phyloP scores from a whole-genome alignment of 2,888 invertebrate genomes.

The Xylota sylvarum region DNA sequence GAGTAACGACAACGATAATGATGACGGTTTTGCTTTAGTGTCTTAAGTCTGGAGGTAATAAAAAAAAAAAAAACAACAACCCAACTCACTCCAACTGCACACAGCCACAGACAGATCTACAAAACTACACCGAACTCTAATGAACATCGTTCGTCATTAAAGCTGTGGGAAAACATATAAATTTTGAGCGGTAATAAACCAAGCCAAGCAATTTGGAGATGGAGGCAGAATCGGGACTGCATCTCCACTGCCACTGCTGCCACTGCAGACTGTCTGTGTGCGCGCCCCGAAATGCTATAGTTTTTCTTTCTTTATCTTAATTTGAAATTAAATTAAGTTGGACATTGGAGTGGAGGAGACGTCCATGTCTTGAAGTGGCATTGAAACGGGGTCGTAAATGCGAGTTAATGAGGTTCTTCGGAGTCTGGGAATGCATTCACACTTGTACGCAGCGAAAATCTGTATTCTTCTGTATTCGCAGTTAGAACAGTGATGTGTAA shows the following conservation, averaged over 20 bases:
- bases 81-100: constrained; percentile 7
- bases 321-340: constrained; percentile 50
- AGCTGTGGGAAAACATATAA: constrained; percentile 59
- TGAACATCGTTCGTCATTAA: constrained; percentile 65
- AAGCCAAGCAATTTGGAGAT: constrained; percentile 44
- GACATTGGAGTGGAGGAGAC: background rate
- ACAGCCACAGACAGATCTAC: constrained; percentile 19
- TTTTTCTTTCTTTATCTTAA: constrained; percentile 29
- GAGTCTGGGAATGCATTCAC: background rate
- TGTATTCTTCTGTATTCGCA: constrained; percentile 14
- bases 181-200: constrained; percentile 63
- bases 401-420: constrained; percentile 26
- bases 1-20: constrained; percentile 58
- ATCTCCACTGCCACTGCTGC: background rate
- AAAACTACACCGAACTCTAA: constrained; percentile 38
- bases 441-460: background rate
- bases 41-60: constrained; percentile 56
- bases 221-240: constrained; percentile 19
- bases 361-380: constrained; percentile 12
- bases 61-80: constrained; percentile 63
- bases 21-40: constrained; percentile 64
- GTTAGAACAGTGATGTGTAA: background rate
- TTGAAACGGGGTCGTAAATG: constrained; percentile 36
- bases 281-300: constrained; percentile 7
- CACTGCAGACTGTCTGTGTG: constrained; percentile 16